Percentiles rank a stretch among this genome's conserved stretches.
These are phyloP conservation scores for Rafetus swinhoei DNA, from an alignment of 2,113 vertebrate species.

Conservation along the genomic window DNA sequence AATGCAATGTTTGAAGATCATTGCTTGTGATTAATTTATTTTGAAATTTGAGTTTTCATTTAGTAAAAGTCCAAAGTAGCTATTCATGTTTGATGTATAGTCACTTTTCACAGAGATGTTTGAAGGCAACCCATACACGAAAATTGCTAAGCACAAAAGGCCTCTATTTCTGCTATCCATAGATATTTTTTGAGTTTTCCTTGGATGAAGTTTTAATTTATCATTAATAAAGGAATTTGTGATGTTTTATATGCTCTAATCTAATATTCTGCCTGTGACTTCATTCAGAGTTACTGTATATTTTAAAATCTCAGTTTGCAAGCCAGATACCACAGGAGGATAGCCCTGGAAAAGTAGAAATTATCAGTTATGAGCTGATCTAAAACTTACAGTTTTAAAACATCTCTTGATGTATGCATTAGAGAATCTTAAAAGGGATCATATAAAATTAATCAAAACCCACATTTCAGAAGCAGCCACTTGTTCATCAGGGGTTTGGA, in stretches of 20 bases:
- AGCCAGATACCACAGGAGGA: constrained; percentile 71
- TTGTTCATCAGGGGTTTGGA: constrained; percentile 66
- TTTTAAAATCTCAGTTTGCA: constrained; percentile 73
- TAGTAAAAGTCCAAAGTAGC: constrained; percentile 34
- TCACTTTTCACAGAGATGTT: constrained; percentile 39
- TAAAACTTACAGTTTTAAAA: constrained; percentile 78
- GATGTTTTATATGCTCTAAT: constrained; percentile 73
- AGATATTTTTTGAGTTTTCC: constrained; percentile 60
- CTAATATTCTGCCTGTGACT: constrained; percentile 74
- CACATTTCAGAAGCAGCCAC: constrained; percentile 72
- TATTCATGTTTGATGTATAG: constrained; percentile 52
- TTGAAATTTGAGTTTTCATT: constrained; percentile 42
- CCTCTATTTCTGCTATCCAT: constrained; percentile 54
- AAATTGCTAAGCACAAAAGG: constrained; percentile 40
- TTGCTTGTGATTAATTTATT: not conserved
- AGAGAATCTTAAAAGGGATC: constrained; percentile 76
- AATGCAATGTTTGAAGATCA: not conserved
- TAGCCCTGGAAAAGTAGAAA: constrained; percentile 72
- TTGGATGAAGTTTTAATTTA: constrained; percentile 73
- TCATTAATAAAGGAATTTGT: constrained; percentile 77
- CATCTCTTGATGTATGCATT: constrained; percentile 79
- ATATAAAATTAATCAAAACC: constrained; percentile 84
- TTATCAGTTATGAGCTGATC: constrained; percentile 73
- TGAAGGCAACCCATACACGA: constrained; percentile 43
- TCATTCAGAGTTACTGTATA: constrained; percentile 72